Conservation (phyloP, 2,113 vertebrate genomes). For the Crotalus tigris region DNA sequence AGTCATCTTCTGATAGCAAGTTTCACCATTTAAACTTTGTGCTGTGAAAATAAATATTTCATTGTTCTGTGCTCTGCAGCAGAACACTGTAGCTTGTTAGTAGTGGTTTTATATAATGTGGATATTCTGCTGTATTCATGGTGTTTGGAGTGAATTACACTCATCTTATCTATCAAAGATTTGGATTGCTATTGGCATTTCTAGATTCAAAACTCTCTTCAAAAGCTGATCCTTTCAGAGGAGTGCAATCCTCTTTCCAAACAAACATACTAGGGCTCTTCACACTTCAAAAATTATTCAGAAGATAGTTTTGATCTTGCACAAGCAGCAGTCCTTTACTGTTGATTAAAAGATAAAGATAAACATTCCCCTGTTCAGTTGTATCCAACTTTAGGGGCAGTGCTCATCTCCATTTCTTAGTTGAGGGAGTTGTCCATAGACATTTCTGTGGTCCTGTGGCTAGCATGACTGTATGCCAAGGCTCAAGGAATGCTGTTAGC, state of each 20-base stretch:
- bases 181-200: not conserved
- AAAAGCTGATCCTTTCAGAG: not conserved
- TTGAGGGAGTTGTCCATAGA: too few relatives aligned
- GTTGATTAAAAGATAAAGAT: not conserved
- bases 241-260: not conserved
- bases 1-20: not conserved
- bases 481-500: not conserved
- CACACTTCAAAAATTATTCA: not conserved
- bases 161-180: not conserved
- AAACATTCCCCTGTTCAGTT: too few relatives aligned
- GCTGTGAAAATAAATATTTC: not conserved
- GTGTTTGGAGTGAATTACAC: not conserved
- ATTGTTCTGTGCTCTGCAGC: not conserved
- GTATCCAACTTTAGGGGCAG: too few relatives aligned
- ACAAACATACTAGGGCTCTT: not conserved
- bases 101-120: not conserved
- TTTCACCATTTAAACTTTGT: not conserved
- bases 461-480: too few relatives aligned
- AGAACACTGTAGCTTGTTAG: not conserved
- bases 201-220: not conserved
- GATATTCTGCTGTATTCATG: not conserved
- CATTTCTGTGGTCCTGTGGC: too few relatives aligned
- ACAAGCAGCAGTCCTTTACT: not conserved
- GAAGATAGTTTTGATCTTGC: not conserved
- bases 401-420: too few relatives aligned